Percentiles rank a stretch among this genome's conserved stretches.
These are phyloP conservation scores for Acanthopleura granulata DNA, from an alignment of 2,888 invertebrate genomes.

Conservation along the genomic window DNA sequence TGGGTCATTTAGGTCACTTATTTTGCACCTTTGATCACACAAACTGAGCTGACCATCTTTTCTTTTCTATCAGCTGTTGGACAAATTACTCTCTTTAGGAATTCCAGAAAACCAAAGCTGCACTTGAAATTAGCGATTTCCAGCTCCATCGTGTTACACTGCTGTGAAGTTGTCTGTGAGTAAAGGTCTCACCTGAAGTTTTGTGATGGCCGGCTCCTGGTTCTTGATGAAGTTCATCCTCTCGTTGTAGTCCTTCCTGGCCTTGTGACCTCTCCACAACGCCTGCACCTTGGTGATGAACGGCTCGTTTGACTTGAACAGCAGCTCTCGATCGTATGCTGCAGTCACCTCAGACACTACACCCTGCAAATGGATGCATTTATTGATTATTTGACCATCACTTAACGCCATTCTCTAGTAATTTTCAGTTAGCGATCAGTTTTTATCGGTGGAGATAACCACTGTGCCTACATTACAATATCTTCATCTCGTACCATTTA, in stretches of 20 bases:
- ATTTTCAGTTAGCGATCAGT: no score
- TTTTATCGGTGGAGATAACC: no score
- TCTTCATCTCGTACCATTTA: no score
- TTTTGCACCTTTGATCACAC: no score
- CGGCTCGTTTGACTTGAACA: constrained; percentile 65
- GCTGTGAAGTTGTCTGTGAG: not conserved
- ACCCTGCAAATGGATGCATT: constrained; percentile 38
- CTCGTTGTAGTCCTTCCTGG: constrained; percentile 71
- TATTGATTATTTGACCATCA: not conserved
- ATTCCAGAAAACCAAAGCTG: no score
- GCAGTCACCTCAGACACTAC: constrained; percentile 62
- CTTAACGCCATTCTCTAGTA: not conserved
- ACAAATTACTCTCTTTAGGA: no score
- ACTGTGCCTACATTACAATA: no score
- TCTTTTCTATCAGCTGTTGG: no score
- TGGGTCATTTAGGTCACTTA: no score
- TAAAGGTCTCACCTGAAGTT: constrained; percentile 64
- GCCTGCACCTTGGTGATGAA: constrained; percentile 76
- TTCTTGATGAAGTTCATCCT: constrained; percentile 50
- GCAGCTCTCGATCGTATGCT: constrained; percentile 59
- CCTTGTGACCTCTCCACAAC: constrained; percentile 75
- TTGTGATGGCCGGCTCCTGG: constrained; percentile 61
- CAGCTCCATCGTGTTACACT: not conserved
- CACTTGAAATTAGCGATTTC: no score
- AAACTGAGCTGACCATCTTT: no score